These are phyloP conservation scores for Cygnus olor DNA, from an alignment of 2,797 vertebrate species.

Conservation along the genomic window DNA sequence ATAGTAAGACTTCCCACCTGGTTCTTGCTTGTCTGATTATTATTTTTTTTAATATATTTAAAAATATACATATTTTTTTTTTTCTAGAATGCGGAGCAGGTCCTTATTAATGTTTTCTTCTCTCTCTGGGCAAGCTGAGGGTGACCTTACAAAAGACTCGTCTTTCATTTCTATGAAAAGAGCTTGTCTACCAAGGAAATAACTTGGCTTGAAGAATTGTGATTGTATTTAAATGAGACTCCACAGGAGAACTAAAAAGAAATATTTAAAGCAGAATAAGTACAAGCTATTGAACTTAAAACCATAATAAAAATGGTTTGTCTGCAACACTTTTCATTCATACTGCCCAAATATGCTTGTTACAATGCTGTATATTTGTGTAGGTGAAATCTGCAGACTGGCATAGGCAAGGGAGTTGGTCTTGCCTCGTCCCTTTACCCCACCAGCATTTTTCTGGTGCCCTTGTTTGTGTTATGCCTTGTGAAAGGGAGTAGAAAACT, in stretches of 20 bases:
- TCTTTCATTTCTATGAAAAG: conserved; percentile 13
- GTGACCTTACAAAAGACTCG: background rate
- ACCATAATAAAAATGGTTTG: background rate
- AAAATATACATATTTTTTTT: too few relatives aligned
- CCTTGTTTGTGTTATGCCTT: fast-evolving
- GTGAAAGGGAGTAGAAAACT: background rate
- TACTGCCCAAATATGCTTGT: background rate
- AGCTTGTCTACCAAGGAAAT: background rate
- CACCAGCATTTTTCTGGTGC: background rate
- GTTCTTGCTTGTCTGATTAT: background rate
- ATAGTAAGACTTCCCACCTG: conserved; percentile 23
- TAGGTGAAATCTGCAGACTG: background rate
- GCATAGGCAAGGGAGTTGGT: background rate
- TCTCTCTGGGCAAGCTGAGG: background rate
- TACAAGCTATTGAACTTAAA: background rate
- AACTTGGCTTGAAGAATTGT: background rate
- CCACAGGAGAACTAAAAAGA: background rate
- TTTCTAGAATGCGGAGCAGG: background rate
- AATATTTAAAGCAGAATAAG: background rate
- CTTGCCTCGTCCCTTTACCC: background rate
- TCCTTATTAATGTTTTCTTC: conserved; percentile 20
- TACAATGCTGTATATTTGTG: background rate
- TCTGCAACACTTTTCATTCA: background rate
- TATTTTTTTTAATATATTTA: background rate
- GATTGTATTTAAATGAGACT: background rate